Conservation (phyloP, 2,113 vertebrate species). For the Burhinus bistriatus region DNA sequence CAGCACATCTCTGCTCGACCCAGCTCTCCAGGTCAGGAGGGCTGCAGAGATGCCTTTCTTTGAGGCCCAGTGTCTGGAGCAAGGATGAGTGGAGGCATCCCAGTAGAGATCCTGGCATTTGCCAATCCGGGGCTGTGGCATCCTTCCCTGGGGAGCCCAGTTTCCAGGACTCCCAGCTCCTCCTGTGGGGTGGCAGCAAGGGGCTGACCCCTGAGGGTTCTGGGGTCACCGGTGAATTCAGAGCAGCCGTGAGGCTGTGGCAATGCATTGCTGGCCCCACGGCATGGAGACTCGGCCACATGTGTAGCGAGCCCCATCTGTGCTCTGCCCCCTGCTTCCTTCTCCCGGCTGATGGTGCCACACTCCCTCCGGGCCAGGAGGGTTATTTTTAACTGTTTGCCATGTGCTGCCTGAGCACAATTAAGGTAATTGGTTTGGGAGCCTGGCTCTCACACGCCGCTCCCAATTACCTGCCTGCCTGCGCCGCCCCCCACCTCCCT, state of each 20-base stretch:
- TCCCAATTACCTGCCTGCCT: slow-evolving; percentile 57
- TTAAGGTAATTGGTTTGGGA: slow-evolving; percentile 75
- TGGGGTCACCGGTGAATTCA: background rate
- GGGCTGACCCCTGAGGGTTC: background rate
- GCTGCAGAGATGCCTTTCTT: background rate
- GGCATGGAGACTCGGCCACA: background rate
- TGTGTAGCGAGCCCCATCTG: fast-evolving
- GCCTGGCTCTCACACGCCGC: slow-evolving; percentile 53
- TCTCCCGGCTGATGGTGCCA: slow-evolving; percentile 25
- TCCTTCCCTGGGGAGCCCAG: fast-evolving
- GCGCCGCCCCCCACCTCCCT: slow-evolving; percentile 34
- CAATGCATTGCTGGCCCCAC: background rate
- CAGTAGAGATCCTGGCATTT: background rate
- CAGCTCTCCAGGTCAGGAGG: background rate
- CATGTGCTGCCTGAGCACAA: slow-evolving; percentile 66
- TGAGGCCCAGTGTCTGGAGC: background rate
- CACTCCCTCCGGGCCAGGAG: slow-evolving; percentile 14
- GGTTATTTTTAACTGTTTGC: slow-evolving; percentile 72
- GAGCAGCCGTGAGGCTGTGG: background rate
- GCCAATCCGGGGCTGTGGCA: background rate
- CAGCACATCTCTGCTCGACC: background rate
- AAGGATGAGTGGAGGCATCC: background rate
- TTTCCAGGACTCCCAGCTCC: background rate
- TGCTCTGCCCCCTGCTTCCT: slow-evolving; percentile 18
- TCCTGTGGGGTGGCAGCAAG: background rate